Base-by-base conservation (phyloP, 2,888 invertebrate species). In the Dynastes tityus region DNA sequence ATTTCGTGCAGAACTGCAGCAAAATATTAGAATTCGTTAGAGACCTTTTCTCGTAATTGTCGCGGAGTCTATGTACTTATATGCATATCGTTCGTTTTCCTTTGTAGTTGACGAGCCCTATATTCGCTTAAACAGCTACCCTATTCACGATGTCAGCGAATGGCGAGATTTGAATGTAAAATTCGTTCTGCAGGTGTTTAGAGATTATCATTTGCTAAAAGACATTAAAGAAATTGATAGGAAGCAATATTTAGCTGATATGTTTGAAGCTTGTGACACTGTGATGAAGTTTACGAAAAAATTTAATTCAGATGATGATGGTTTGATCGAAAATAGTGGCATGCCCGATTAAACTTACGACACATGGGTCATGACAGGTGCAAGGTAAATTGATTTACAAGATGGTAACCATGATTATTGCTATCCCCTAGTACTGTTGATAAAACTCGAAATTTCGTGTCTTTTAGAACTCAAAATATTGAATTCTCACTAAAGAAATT, bases 121-220 rank as follows among this genome's bases (percentile, higher is more conserved):
- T 89, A 87, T 90, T 9, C 89, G 93, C 81, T 93, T 96, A 82
- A 98, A 98, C 89, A 93, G 95, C 6, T 98, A 98, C 90, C 94
- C 94, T 76, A 94, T 97, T 82, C 97, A 98, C 88, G 96, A 98
- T 89, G 97, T 98, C 40, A 94, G 95, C 83, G 93, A 95, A 85
- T 98, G 98, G 98, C 94, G 95, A 84, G 98, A 98, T 90, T 91
- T 98, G 82, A 97, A 97, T 89, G 91, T 95, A 37, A 98, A 98
- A 91, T 98, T 97, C 89, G 94, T 98, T 9, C 90, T 98, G 77
- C 96, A 96, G 91, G 95, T 95, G 13, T 96, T 94, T 87, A 91
- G 98, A 77, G 97, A 98, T 90, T 95, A 93, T 86, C 91, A 91
- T 75, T 89, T 94, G 78, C 90, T 93, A 80, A 92, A 93, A 83